phyloP scores from a whole-genome alignment of 2,888 invertebrate species.

The Mechanitis messenoides region DNA sequence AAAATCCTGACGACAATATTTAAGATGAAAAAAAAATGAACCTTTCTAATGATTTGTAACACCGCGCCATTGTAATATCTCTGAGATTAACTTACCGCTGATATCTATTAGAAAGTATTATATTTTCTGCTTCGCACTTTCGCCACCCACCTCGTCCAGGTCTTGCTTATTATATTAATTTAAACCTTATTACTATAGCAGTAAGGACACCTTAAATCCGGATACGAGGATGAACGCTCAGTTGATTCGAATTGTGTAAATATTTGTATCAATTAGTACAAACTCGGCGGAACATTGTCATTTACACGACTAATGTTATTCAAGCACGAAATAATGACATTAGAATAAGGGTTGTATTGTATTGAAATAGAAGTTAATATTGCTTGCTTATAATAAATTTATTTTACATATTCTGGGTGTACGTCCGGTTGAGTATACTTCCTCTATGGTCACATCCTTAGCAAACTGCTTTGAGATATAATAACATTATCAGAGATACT shows the following conservation, averaged over 20 bases:
- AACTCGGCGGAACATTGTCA: conserved; percentile 21
- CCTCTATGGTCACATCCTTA: neutral
- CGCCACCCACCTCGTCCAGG: conserved; percentile 21
- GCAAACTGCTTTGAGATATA: too few species aligned
- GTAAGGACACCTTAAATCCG: conserved; percentile 1
- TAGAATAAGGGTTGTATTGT: neutral
- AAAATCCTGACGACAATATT: too few species aligned
- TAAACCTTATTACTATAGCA: conserved; percentile 2
- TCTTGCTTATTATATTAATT: neutral
- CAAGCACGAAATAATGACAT: neutral
- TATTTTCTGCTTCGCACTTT: conserved; percentile 7
- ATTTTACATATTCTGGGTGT: neutral
- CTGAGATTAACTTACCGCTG: neutral
- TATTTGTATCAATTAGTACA: conserved; percentile 46
- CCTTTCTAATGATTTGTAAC: too few species aligned
- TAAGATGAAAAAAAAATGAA: too few species aligned
- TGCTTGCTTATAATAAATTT: neutral
- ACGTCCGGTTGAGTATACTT: neutral
- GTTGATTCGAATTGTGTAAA: conserved; percentile 36
- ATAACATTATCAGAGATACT: too few species aligned
- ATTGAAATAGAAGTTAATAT: neutral
- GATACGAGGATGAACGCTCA: conserved; percentile 33
- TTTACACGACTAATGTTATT: conserved; percentile 4
- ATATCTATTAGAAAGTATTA: conserved; percentile 15
- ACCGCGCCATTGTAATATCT: too few species aligned